Conservation (phyloP, 2,797 vertebrate genomes). For the Protosalanx chinensis region DNA sequence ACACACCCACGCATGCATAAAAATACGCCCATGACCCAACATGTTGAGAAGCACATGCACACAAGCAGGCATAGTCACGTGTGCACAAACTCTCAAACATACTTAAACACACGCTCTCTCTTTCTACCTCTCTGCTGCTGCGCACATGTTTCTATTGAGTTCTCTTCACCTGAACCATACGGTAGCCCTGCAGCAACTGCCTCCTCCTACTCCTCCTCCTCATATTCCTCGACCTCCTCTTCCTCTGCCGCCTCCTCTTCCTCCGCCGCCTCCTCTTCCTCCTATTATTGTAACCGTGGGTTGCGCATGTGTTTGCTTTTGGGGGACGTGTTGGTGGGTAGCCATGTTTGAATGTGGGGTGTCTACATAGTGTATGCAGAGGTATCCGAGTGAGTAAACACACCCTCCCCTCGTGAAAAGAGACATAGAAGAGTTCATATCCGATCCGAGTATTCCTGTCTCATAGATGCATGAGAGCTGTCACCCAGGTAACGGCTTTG, state of each 20-base stretch:
- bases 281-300: not conserved
- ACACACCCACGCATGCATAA: not conserved
- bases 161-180: too few species aligned
- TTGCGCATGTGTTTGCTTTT: too few species aligned
- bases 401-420: not conserved
- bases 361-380: not conserved
- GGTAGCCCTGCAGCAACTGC: too few species aligned
- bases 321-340: too few species aligned
- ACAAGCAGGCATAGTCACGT: too few species aligned
- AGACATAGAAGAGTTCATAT: not conserved
- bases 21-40: too few species aligned
- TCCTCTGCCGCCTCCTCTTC: not conserved
- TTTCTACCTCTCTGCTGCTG: too few species aligned
- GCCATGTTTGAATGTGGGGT: not conserved
- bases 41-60: not conserved
- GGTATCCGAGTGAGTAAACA: not conserved
- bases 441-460: not conserved
- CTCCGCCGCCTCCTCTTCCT: not conserved
- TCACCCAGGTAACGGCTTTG: not conserved
- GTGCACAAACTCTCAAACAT: too few species aligned
- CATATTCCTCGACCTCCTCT: not conserved
- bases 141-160: too few species aligned
- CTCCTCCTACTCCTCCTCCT: too few species aligned
- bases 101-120: too few species aligned
- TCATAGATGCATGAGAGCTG: not conserved